phyloP scores from a whole-genome alignment of 2,888 invertebrate genomes.

The Phymatocera aterrima region DNA sequence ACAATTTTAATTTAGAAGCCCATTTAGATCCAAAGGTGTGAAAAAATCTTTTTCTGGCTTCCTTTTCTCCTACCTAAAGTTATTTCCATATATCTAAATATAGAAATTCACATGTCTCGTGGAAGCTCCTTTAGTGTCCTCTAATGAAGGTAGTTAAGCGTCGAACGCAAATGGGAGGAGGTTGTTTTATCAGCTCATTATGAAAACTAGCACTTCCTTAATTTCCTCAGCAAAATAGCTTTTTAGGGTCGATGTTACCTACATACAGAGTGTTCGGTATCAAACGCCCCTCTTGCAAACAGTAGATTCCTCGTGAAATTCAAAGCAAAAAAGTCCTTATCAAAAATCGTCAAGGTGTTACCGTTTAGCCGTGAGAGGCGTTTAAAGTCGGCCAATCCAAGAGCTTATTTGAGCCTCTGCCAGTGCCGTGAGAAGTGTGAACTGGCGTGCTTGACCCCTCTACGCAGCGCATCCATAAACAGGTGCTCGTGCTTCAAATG shows the following conservation, averaged over 20 bases:
- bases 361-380: no score
- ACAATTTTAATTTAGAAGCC: background rate
- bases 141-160: background rate
- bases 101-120: conserved; percentile 33
- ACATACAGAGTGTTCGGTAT: no score
- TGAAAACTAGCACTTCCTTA: background rate
- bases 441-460: no score
- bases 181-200: conserved; percentile 16
- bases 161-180: conserved; percentile 19
- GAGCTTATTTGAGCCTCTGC: no score
- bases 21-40: conserved; percentile 3
- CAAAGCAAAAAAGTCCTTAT: no score
- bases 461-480: no score
- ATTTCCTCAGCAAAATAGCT: background rate
- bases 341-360: no score
- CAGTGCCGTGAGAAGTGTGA: no score
- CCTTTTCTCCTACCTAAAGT: background rate
- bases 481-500: no score
- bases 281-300: no score
- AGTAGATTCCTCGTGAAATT: no score
- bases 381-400: no score
- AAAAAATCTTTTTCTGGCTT: background rate
- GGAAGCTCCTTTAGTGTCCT: conserved; percentile 35
- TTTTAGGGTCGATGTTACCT: background rate
- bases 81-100: conserved; percentile 34